Evolutionary conservation across 2,797 vertebrate genomes (phyloP).

Genomic region (Lithobates pipiens): DNA sequence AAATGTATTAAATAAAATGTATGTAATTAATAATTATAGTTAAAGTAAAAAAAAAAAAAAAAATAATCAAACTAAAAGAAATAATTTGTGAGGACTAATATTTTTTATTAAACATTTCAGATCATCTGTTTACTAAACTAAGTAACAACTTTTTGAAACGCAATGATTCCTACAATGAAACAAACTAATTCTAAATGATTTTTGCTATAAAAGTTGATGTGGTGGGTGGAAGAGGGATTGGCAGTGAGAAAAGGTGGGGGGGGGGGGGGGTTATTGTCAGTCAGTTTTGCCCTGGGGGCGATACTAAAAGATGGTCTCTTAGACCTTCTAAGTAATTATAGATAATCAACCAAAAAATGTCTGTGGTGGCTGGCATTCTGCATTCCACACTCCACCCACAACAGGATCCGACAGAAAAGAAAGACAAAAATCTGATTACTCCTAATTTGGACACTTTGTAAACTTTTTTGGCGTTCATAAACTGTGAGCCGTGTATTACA

Average conservation of each 20-base stretch:
- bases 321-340: conserved; percentile 81
- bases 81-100: too few relatives aligned
- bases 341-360: conserved; percentile 80
- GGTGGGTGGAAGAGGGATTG: too few relatives aligned
- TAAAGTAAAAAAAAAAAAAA: too few relatives aligned
- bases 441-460: conserved; percentile 58
- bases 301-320: conserved; percentile 65
- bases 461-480: conserved; percentile 48
- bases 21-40: too few relatives aligned
- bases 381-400: conserved; percentile 81
- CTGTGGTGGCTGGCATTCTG: conserved; percentile 68
- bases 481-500: conserved; percentile 11
- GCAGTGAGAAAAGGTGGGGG: not conserved
- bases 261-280: conserved; percentile 71
- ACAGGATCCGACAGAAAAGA: conserved; percentile 63
- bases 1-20: too few relatives aligned
- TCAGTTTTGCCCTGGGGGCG: conserved; percentile 67
- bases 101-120: too few relatives aligned
- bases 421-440: conserved; percentile 55
- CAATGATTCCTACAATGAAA: too few relatives aligned
- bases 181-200: too few relatives aligned
- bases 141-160: too few relatives aligned
- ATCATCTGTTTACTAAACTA: too few relatives aligned
- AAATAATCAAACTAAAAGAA: too few relatives aligned
- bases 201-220: too few relatives aligned